Conservation (phyloP, 2,797 vertebrate genomes). For the Streptopelia turtur region DNA sequence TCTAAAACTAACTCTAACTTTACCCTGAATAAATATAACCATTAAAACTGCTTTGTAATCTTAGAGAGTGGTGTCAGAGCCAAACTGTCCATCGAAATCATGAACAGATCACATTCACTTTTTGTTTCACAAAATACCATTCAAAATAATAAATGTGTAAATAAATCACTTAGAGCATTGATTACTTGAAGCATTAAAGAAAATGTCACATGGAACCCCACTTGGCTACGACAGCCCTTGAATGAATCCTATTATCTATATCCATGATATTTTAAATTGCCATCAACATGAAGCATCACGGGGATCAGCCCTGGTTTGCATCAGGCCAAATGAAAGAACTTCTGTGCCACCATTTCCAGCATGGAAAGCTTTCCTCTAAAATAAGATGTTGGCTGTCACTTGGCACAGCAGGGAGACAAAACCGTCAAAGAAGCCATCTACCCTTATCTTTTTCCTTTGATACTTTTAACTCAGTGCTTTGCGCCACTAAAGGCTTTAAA, state of each 20-base stretch:
- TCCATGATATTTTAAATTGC: neutral
- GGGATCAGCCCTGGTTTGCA: neutral
- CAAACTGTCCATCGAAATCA: neutral
- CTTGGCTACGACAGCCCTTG: neutral
- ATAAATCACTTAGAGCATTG: neutral
- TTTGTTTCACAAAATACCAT: neutral
- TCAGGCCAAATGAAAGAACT: neutral
- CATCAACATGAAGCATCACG: neutral
- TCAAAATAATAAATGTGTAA: neutral
- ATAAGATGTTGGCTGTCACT: constrained; percentile 36
- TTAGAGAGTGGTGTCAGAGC: neutral
- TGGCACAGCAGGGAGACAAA: constrained; percentile 41
- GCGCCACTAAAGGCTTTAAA: constrained; percentile 21
- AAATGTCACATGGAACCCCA: neutral
- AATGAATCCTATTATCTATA: neutral
- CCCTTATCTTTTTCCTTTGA: constrained; percentile 35
- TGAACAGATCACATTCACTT: neutral
- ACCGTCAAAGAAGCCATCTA: constrained; percentile 30
- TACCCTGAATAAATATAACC: neutral
- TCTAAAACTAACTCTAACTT: constrained; percentile 6
- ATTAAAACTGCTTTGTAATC: neutral
- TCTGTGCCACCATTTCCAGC: neutral
- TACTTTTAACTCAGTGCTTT: constrained; percentile 22
- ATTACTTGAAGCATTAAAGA: neutral
- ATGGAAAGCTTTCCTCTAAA: constrained; percentile 3